These are phyloP conservation scores for Acarapis woodi DNA, from an alignment of 1,140 invertebrate genomes.

Conservation along the genomic window DNA sequence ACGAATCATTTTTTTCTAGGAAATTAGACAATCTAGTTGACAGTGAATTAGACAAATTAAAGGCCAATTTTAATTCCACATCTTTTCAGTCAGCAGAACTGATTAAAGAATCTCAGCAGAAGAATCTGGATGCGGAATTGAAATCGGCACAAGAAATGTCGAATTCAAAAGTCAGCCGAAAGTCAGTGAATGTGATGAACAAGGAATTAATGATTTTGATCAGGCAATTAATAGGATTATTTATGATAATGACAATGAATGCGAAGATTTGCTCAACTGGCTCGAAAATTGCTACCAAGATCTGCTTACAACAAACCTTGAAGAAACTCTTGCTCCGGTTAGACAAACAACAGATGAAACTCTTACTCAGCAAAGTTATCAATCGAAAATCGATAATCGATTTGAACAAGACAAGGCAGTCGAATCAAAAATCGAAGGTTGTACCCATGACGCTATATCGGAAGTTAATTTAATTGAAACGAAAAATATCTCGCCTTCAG, in stretches of 20 bases:
- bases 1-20: too few species aligned
- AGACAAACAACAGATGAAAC: too few species aligned
- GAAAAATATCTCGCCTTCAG: too few species aligned
- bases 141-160: neutral
- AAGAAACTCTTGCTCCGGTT: too few species aligned
- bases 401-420: too few species aligned
- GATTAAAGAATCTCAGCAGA: conserved; percentile 16
- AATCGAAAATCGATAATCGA: too few species aligned
- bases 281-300: neutral
- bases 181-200: neutral
- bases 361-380: too few species aligned
- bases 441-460: too few species aligned
- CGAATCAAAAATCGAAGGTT: too few species aligned
- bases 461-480: too few species aligned
- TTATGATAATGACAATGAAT: conserved; percentile 5
- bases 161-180: neutral
- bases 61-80: neutral
- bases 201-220: conserved; percentile 9
- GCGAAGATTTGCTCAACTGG: conserved; percentile 4
- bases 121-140: conserved; percentile 12
- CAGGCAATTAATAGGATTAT: conserved; percentile 12
- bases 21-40: neutral
- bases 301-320: neutral
- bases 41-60: neutral
- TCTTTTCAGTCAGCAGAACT: conserved; percentile 15